Conservation (phyloP, 2,888 invertebrate species). For the Troides aeacus region DNA sequence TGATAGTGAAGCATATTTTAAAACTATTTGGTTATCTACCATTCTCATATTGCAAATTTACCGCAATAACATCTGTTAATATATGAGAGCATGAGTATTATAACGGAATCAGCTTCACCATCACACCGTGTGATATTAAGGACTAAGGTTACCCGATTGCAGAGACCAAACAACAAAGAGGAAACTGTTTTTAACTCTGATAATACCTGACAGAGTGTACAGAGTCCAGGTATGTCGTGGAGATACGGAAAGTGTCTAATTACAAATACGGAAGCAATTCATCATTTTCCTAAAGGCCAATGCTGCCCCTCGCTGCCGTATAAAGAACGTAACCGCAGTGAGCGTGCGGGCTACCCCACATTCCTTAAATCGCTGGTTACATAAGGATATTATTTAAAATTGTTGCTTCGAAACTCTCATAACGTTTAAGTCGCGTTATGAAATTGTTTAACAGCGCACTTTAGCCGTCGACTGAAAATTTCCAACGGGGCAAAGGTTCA, state of each 20-base stretch:
- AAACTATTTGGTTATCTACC: no score
- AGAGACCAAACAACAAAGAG: no score
- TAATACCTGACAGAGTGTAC: no score
- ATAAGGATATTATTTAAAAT: neutral
- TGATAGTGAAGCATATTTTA: no score
- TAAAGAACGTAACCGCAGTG: neutral
- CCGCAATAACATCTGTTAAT: no score
- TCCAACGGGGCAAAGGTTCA: slow-evolving; percentile 21
- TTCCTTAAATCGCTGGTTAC: neutral
- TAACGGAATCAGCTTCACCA: no score
- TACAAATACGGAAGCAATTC: neutral
- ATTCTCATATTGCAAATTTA: no score
- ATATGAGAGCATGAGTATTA: no score
- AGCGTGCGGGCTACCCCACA: neutral
- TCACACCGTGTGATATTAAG: no score
- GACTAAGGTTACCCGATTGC: no score
- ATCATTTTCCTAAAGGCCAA: neutral
- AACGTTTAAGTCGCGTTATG: slow-evolving; percentile 11
- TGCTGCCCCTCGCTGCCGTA: neutral
- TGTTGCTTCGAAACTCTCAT: neutral
- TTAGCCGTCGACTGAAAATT: slow-evolving; percentile 16
- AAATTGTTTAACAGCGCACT: slow-evolving; percentile 15
- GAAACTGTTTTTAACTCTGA: no score
- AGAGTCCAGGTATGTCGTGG: neutral
- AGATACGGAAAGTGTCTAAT: no score